Percentiles rank a stretch among this genome's conserved stretches.
phyloP scores from a whole-genome alignment of 1,140 invertebrate genomes.

The Drosophila tsacasi region DNA sequence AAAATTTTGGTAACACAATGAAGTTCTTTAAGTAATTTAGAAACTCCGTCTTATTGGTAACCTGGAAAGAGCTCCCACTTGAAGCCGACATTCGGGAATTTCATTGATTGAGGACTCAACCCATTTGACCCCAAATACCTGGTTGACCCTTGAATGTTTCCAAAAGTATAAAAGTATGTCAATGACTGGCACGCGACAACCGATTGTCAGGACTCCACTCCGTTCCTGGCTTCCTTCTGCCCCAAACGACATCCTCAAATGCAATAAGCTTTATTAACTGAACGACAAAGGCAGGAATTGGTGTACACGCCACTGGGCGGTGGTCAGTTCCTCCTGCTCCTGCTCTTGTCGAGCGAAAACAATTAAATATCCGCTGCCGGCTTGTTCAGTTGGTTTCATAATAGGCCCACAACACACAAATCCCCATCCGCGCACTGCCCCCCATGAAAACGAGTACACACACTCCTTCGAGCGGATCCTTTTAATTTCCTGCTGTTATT shows the following conservation, averaged over 20 bases:
- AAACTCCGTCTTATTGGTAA: background rate
- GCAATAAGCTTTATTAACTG: constrained; percentile 66
- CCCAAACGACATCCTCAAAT: constrained; percentile 21
- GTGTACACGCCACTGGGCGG: constrained; percentile 34
- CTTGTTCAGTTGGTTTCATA: constrained; percentile 58
- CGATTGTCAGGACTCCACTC: constrained; percentile 18
- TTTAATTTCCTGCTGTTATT: constrained; percentile 82
- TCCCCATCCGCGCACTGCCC: background rate
- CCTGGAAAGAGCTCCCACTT: background rate
- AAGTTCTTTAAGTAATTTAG: background rate
- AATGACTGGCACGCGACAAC: constrained; percentile 63
- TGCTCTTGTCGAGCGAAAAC: constrained; percentile 40
- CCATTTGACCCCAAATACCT: constrained; percentile 29
- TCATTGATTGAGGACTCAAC: constrained; percentile 5
- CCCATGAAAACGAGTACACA: constrained; percentile 7
- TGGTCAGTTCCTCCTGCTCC: constrained; percentile 1
- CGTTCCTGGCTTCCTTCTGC: background rate
- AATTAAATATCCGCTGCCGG: constrained; percentile 70
- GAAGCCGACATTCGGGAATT: background rate
- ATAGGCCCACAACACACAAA: constrained; percentile 52
- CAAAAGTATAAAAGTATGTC: constrained; percentile 57
- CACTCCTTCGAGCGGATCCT: constrained; percentile 56
- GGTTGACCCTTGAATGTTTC: constrained; percentile 23
- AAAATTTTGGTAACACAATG: background rate
- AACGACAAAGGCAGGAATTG: constrained; percentile 29